A percentile compares a stretch with the other conserved stretches of the same genome.
phyloP scores from a whole-genome alignment of 1,140 invertebrate genomes.

The Drosophila carrolli region DNA sequence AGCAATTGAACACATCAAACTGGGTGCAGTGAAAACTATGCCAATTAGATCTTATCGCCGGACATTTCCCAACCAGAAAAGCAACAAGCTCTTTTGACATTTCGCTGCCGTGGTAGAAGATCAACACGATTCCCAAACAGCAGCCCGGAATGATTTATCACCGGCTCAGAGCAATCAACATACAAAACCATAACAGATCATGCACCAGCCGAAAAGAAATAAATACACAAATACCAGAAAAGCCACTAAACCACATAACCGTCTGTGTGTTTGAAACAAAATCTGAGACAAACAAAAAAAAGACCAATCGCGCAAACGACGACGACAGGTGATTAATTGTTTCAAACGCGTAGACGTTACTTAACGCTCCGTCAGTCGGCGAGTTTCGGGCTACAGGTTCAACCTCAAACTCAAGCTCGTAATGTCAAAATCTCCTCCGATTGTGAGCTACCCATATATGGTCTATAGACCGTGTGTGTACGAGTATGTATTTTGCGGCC shows the following conservation, averaged over 20 bases:
- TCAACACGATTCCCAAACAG: conserved; percentile 59
- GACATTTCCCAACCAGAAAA: conserved; percentile 36
- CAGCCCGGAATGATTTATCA: conserved; percentile 68
- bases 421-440: conserved; percentile 68
- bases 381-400: conserved; percentile 43
- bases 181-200: conserved; percentile 64
- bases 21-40: conserved; percentile 51
- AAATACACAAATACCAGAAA: conserved; percentile 52
- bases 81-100: conserved; percentile 48
- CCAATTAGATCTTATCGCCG: conserved; percentile 45
- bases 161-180: conserved; percentile 59
- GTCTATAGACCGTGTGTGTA: conserved; percentile 37
- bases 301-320: conserved; percentile 63
- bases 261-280: conserved; percentile 35
- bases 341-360: conserved; percentile 78
- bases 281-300: conserved; percentile 38
- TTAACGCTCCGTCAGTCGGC: conserved; percentile 62
- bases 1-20: conserved; percentile 38
- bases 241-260: conserved; percentile 67
- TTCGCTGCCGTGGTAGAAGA: conserved; percentile 48
- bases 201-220: conserved; percentile 39
- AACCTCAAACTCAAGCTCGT: conserved; percentile 51
- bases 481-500: conserved; percentile 41
- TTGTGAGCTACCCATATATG: conserved; percentile 51
- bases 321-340: conserved; percentile 83